Evolutionary conservation across 2,888 invertebrate genomes (phyloP).

Genomic region (Eurois occulta): DNA sequence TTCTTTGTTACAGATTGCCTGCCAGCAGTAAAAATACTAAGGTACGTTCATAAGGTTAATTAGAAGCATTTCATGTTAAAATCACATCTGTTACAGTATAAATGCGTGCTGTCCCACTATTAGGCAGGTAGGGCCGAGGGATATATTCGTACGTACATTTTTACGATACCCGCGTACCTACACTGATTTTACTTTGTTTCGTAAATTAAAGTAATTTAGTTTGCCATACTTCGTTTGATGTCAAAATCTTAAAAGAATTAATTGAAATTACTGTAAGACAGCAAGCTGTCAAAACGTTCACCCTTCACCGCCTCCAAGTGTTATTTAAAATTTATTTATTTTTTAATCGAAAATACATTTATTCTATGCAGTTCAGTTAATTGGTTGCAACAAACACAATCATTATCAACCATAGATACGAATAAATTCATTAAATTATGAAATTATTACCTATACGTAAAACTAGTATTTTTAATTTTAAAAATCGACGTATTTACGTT

Average conservation of each 20-base stretch:
- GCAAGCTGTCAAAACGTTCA: not conserved
- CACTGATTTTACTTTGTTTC: slow-evolving; percentile 19
- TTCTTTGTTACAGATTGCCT: slow-evolving; percentile 61
- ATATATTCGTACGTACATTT: slow-evolving; percentile 25
- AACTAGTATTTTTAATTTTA: no score
- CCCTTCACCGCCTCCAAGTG: not conserved
- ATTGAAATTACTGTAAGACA: not conserved
- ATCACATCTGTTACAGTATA: slow-evolving; percentile 53
- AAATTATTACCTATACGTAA: no score
- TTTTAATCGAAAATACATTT: no score
- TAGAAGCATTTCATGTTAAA: slow-evolving; percentile 55
- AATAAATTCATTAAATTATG: no score
- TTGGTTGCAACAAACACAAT: no score
- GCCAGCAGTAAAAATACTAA: slow-evolving; percentile 48
- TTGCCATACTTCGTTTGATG: not conserved
- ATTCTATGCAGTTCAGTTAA: no score
- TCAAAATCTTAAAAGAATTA: not conserved
- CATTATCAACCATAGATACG: no score
- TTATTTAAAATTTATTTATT: not conserved
- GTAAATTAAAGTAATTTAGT: slow-evolving; percentile 4
- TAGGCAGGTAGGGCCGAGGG: slow-evolving; percentile 37
- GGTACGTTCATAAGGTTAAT: slow-evolving; percentile 51
- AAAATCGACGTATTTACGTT: no score
- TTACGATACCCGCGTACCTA: slow-evolving; percentile 25
- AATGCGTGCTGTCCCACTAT: slow-evolving; percentile 57